Conservation (phyloP, 2,888 invertebrate genomes). For the Ernsta delagoae region DNA sequence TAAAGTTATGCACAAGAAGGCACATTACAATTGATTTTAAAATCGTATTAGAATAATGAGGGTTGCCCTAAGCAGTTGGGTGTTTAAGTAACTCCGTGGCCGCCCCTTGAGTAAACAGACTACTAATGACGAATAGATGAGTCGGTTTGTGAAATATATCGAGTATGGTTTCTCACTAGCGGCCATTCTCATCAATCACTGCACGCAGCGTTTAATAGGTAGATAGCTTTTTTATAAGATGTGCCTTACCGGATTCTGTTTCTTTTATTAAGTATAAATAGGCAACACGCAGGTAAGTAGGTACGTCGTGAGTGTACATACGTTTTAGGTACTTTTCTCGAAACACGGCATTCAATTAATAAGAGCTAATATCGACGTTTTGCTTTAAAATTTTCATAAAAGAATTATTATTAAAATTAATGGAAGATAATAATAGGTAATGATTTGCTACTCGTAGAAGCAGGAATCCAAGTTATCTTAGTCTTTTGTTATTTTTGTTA, state of each 20-base stretch:
- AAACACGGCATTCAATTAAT: no score
- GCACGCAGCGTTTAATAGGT: constrained; percentile 16
- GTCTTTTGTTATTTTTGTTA: no score
- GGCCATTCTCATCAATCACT: constrained; percentile 68
- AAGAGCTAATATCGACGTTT: no score
- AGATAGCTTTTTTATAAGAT: constrained; percentile 24
- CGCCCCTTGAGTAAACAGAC: constrained; percentile 60
- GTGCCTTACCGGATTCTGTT: constrained; percentile 17
- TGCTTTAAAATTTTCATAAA: no score
- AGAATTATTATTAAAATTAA: no score
- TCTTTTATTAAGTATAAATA: not conserved
- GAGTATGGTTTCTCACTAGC: constrained; percentile 54
- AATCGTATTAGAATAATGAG: constrained; percentile 33
- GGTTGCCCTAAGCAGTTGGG: constrained; percentile 27
- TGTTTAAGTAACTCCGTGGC: constrained; percentile 20
- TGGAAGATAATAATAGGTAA: no score
- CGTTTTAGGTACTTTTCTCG: no score
- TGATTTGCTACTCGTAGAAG: no score
- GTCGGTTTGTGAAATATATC: constrained; percentile 61
- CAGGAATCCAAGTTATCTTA: no score
- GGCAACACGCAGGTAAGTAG: not conserved
- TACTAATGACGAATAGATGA: constrained; percentile 54
- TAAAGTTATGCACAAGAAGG: constrained; percentile 21
- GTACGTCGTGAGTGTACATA: no score
- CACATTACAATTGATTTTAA: constrained; percentile 37